Evolutionary conservation across 2,888 invertebrate species (phyloP).

Genomic region (Lasiommata megera): DNA sequence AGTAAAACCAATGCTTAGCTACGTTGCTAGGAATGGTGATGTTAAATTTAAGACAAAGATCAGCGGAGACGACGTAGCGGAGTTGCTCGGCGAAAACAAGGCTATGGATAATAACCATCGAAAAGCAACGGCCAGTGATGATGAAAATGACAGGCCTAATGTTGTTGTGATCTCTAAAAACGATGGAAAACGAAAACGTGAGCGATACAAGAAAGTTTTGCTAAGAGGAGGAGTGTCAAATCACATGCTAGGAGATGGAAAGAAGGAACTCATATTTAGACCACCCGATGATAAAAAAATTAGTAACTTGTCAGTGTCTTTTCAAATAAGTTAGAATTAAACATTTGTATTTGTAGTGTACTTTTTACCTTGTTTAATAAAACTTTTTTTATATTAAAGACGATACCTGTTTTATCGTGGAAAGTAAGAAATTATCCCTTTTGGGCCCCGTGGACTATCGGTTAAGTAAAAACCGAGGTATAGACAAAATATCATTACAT

Average conservation of each 20-base stretch:
- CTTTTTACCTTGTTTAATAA: no score
- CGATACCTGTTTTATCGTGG: no score
- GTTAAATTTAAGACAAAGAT: constrained; percentile 50
- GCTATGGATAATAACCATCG: constrained; percentile 10
- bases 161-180: constrained; percentile 38
- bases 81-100: constrained; percentile 25
- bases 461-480: no score
- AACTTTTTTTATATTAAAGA: no score
- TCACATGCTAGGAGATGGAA: constrained; percentile 41
- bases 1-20: constrained; percentile 40
- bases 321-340: constrained; percentile 43
- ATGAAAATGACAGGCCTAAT: constrained; percentile 32
- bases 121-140: constrained; percentile 35
- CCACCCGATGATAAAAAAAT: constrained; percentile 52
- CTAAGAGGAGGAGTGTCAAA: constrained; percentile 34
- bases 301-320: constrained; percentile 58
- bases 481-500: no score
- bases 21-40: constrained; percentile 41
- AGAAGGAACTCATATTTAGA: constrained; percentile 54
- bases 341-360: no score
- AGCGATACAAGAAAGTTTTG: constrained; percentile 30
- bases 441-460: no score
- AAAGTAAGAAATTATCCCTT: no score
- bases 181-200: constrained; percentile 19
- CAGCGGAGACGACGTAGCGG: constrained; percentile 45